Evolutionary conservation across 2,797 vertebrate genomes (phyloP).

Genomic region (Poliocrania exsul): DNA sequence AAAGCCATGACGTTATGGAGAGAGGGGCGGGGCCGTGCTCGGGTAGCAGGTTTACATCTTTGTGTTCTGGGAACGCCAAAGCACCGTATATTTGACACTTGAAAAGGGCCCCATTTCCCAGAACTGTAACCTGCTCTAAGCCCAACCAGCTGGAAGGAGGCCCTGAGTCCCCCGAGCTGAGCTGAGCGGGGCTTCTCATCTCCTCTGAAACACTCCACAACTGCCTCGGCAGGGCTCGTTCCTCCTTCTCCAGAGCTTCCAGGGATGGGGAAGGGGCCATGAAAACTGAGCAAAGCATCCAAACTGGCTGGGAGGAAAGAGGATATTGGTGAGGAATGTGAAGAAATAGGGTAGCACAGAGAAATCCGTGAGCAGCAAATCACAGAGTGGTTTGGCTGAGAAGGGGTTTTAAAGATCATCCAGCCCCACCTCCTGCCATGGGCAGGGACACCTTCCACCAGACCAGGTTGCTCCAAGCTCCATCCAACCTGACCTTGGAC

Average conservation of each 20-base stretch:
- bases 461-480: neutral
- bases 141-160: constrained; percentile 23
- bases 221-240: fast-evolving
- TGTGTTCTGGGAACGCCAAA: neutral
- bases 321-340: neutral
- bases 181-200: neutral
- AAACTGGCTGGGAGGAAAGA: neutral
- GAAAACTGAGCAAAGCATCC: neutral
- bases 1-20: neutral
- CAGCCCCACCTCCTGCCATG: neutral
- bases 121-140: constrained; percentile 32
- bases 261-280: fast-evolving
- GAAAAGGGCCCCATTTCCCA: constrained; percentile 25
- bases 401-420: neutral
- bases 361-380: neutral
- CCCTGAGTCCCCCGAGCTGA: neutral
- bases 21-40: neutral
- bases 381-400: neutral
- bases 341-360: neutral
- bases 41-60: neutral
- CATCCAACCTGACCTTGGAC: neutral
- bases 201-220: neutral
- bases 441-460: neutral
- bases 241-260: neutral
- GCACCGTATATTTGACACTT: neutral